Evolutionary conservation across 2,888 invertebrate species (phyloP).

Genomic region (Eupsilia transversa): DNA sequence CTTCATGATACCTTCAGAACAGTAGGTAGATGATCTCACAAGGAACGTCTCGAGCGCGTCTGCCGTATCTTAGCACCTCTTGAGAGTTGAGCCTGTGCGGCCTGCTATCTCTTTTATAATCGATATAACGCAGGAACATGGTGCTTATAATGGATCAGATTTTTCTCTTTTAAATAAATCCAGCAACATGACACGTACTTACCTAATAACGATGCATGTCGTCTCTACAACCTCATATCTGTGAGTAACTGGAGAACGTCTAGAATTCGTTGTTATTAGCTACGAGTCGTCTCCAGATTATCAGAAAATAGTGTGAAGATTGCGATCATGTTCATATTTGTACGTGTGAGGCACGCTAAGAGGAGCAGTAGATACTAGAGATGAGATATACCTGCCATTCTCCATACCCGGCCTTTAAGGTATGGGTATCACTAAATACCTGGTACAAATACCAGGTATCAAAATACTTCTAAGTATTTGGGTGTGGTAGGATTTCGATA

Average conservation of each 20-base stretch:
- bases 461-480: too few species aligned
- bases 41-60: neutral
- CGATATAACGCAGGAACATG: neutral
- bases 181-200: neutral
- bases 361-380: neutral
- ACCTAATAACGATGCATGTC: neutral
- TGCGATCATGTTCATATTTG: conserved; percentile 7
- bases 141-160: neutral
- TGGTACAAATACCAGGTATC: too few species aligned
- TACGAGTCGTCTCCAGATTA: neutral
- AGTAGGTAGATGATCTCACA: neutral
- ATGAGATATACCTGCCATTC: too few species aligned
- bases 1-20: neutral
- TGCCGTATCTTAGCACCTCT: neutral
- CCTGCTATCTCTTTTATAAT: neutral
- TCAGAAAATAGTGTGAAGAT: conserved; percentile 8
- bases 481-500: too few species aligned
- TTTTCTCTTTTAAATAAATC: neutral
- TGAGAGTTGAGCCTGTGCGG: neutral
- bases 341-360: conserved; percentile 4
- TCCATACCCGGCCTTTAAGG: too few species aligned
- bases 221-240: neutral
- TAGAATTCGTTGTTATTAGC: neutral
- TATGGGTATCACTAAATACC: too few species aligned
- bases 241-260: neutral